phyloP scores from a whole-genome alignment of 2,797 vertebrate genomes.

The Galago senegalensis region DNA sequence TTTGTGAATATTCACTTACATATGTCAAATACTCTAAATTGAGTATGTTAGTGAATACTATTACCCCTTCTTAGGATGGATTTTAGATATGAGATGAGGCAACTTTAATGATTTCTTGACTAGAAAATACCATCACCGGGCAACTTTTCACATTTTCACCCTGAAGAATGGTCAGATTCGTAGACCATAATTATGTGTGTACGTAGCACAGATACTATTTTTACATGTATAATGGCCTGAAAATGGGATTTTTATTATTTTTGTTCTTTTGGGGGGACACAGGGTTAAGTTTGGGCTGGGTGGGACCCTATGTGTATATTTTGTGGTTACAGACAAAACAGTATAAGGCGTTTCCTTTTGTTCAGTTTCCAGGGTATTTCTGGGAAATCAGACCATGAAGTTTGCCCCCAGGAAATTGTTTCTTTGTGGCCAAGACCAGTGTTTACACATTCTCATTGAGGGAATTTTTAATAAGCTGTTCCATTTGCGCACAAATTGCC shows the following conservation, averaged over 20 bases:
- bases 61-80: neutral
- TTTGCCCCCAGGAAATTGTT: constrained; percentile 87
- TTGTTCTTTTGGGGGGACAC: constrained; percentile 42
- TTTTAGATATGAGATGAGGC: neutral
- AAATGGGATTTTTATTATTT: constrained; percentile 22
- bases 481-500: constrained; percentile 84
- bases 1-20: neutral
- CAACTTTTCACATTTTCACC: constrained; percentile 38
- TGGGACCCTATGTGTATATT: constrained; percentile 78
- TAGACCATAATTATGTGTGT: neutral
- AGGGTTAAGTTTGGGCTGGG: constrained; percentile 66
- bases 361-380: constrained; percentile 85
- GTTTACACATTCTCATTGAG: constrained; percentile 87
- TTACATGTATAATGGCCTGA: neutral
- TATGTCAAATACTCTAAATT: neutral
- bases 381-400: constrained; percentile 87
- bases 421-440: constrained; percentile 82
- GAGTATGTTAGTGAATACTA: neutral
- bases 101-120: neutral
- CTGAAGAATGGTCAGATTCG: neutral
- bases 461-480: constrained; percentile 87
- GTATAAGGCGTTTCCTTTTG: constrained; percentile 81
- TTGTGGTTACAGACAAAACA: constrained; percentile 86
- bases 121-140: neutral
- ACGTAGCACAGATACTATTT: neutral